Base-by-base conservation (phyloP, 2,888 invertebrate genomes). In the Philopedon plagiatum region DNA sequence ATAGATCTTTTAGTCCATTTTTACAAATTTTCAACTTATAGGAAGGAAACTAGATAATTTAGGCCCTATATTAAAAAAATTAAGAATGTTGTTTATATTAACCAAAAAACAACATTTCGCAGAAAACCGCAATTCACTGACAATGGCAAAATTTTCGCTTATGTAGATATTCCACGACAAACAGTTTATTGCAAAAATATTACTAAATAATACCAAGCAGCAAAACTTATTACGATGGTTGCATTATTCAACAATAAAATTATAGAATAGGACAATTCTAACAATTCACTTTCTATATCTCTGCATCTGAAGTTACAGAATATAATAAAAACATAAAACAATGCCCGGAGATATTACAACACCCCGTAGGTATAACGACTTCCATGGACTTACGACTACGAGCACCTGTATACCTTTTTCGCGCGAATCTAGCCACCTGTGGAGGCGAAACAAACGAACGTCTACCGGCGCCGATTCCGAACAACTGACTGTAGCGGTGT, bases 401-500 rank as follows among this genome's bases (percentile, higher is more conserved):
- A 29, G 13, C 61, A 61, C 44, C 63, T 49, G 49, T 63, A 44
- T 4, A 18, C 21, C 26, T 1, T 29, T 66, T 34, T 46, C 57
- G 64, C 64, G 64, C 56, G 56, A 19, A 46, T 26, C 58, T 46
- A 41, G 21, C 41, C 58, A 66, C 58, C 66, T 58, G 66, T 41
- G 46, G 21, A 57, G 57, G 26, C 18, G 41, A 41, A 56, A 26
- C 54, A 41, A 39, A 26, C 64, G 46, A 57, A 41, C 57, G 58
- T 58, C 66, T 58, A 66, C 66, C 66, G 66, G 34, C 60, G 56
- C 49, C 60, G 67, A 39, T 51, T 60, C 32, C 39, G 60, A 67
- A 60, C 67, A 49, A 67, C 60, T 64, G 41, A 64, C 64, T 60
- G 60, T 39, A 44, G 67, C 18, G 37, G 56, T 60, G 60, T 39